These are phyloP conservation scores for Drosophila lacteicornis DNA, from an alignment of 1,140 invertebrate genomes.

Conservation along the genomic window DNA sequence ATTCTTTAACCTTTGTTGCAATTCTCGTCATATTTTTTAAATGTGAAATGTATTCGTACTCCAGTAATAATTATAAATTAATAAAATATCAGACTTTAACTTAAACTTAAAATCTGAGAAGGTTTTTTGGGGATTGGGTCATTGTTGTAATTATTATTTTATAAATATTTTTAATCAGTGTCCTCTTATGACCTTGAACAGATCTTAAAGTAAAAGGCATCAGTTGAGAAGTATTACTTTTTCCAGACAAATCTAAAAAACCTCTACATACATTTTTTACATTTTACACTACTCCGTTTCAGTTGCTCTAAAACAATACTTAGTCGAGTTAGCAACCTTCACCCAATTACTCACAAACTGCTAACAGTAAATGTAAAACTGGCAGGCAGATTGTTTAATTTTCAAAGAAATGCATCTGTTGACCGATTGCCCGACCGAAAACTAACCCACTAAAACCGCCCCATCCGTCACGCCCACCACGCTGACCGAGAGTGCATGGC, in stretches of 20 bases:
- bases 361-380: neutral
- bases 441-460: slow-evolving; percentile 2
- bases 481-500: slow-evolving; percentile 12
- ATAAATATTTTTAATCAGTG: too few relatives aligned
- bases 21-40: slow-evolving; percentile 83
- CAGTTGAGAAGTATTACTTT: neutral
- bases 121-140: neutral
- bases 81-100: slow-evolving; percentile 76
- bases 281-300: neutral
- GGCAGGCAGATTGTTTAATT: slow-evolving; percentile 28
- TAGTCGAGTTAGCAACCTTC: slow-evolving; percentile 12
- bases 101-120: slow-evolving; percentile 4
- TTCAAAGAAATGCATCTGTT: slow-evolving; percentile 31
- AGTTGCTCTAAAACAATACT: neutral
- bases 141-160: too few relatives aligned
- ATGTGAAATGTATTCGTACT: slow-evolving; percentile 74
- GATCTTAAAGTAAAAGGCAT: too few relatives aligned
- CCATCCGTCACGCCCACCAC: slow-evolving; percentile 14
- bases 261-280: neutral
- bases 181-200: too few relatives aligned
- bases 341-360: slow-evolving; percentile 1
- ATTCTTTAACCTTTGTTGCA: slow-evolving; percentile 77
- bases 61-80: slow-evolving; percentile 71
- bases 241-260: neutral
- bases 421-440: slow-evolving; percentile 35